Conservation (phyloP, 2,888 invertebrate species). For the Oegoconia quadripuncta region DNA sequence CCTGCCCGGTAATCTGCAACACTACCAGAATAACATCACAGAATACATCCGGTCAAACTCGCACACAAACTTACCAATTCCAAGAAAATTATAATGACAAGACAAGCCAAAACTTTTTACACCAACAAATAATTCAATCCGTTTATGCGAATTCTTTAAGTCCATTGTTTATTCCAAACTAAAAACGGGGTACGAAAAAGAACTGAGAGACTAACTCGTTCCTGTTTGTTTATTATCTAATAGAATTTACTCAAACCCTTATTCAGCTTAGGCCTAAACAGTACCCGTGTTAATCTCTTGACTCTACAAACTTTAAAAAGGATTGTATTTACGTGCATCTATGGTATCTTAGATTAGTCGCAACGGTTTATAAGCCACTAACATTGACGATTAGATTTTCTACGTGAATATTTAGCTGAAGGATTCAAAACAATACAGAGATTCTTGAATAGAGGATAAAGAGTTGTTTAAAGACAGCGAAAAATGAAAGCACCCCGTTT, state of each 20-base stretch:
- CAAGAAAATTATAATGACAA: constrained; percentile 50
- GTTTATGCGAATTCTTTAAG: constrained; percentile 55
- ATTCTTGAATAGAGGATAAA: too few species aligned
- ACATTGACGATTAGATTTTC: constrained; percentile 6
- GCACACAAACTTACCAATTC: constrained; percentile 40
- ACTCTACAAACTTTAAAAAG: constrained; percentile 38
- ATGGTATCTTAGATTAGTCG: constrained; percentile 50
- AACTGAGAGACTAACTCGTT: constrained; percentile 38
- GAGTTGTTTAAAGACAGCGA: not conserved
- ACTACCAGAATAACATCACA: constrained; percentile 13
- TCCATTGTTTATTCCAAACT: constrained; percentile 51
- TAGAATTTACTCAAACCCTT: constrained; percentile 71
- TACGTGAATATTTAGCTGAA: too few species aligned
- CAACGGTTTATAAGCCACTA: constrained; percentile 37
- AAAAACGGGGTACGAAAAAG: constrained; percentile 33
- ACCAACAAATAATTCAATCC: constrained; percentile 64
- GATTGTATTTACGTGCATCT: constrained; percentile 59
- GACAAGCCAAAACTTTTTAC: constrained; percentile 58
- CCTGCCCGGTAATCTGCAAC: constrained; percentile 24
- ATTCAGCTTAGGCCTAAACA: constrained; percentile 66
- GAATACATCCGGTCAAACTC: not conserved
- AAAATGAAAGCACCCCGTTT: constrained; percentile 19
- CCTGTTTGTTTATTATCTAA: constrained; percentile 70
- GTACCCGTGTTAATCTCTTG: constrained; percentile 63
- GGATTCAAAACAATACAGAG: too few species aligned